Conservation (phyloP, 1,140 invertebrate species). For the Bacillus rossius region DNA sequence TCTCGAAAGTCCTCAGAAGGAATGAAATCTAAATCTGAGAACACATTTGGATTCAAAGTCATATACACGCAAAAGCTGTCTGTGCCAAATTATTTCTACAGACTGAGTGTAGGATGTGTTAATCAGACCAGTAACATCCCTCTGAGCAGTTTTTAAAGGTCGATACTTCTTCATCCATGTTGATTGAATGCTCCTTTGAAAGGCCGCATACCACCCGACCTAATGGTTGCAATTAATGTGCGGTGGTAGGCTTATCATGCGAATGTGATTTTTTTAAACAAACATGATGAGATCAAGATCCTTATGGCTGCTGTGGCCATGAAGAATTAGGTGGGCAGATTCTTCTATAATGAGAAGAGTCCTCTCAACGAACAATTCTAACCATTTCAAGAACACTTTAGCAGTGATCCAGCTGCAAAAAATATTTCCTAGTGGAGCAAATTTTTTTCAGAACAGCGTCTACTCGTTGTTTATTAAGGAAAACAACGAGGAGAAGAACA, state of each 20-base stretch:
- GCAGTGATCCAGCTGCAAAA: constrained; percentile 23
- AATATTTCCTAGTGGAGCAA: neutral
- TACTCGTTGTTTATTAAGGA: constrained; percentile 2
- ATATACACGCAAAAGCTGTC: neutral
- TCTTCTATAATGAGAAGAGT: constrained; percentile 25
- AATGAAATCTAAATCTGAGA: constrained; percentile 7
- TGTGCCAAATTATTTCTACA: constrained; percentile 30
- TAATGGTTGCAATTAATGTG: constrained; percentile 29
- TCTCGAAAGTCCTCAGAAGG: no score
- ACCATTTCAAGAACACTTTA: no score
- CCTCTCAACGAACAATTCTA: constrained; percentile 28
- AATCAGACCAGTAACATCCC: constrained; percentile 30
- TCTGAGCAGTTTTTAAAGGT: constrained; percentile 5
- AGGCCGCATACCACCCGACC: constrained; percentile 17
- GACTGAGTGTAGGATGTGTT: constrained; percentile 31
- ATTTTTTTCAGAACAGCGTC: neutral
- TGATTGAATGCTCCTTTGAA: no score
- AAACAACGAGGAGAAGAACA: constrained; percentile 12
- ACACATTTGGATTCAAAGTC: constrained; percentile 7
- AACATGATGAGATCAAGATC: constrained; percentile 9
- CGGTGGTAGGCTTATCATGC: constrained; percentile 24
- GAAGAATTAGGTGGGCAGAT: constrained; percentile 31
- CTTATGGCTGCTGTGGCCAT: constrained; percentile 32
- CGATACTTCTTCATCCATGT: no score
- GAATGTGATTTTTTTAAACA: constrained; percentile 7